Evolutionary conservation across 2,113 vertebrate genomes (phyloP), one percentile per base, ranked within the genome.

Genomic region (Promerops cafer): DNA sequence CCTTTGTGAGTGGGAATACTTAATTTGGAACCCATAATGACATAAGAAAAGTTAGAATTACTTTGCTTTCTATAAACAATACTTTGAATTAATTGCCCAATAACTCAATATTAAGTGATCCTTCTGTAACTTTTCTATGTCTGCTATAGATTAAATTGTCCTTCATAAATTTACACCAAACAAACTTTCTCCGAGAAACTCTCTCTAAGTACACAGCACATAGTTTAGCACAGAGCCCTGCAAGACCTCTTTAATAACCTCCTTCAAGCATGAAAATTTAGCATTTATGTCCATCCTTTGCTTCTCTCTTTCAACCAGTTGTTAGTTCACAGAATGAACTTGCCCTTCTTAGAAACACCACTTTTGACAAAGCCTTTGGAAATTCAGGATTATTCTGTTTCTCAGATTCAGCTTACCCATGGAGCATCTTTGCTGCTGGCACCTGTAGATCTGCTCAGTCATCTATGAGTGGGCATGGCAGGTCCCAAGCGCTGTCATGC

Each of bases 21-120:
- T 93, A 91, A 94, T 94, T 92, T 92, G 60, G 56, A 89, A 44
- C 52, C 60, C 52, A 40, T 81, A 83, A 81, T 66, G 56, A 83
- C 77, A 40, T 42, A 57, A 91, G 83, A 56, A 78, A 84, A 88
- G 64, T 91, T 68, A 92, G 72, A 94, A 89, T 91, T 94, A 89
- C 89, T 95, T 94, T 80, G 22, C 28, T 89, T 61, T 94, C 72
- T 77, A 84, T 78, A 95, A 96, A 96, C 69, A 93, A 92, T 89
- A 87, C 60, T 92, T 87, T 35, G 44, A 94, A 90, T 93, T 95
- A 93, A 90, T 90, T 96, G 69, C 47, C 69, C 76, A 71, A 66
- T 94, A 95, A 84, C 80, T 94, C 91, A 94, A 54, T 91, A 93
- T 75, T 66, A 84, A 90, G 71, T 66, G 72, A 92, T 81, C 64